These are phyloP conservation scores for Dicrurus megarhynchus DNA, from an alignment of 2,113 vertebrate species.

Conservation along the genomic window DNA sequence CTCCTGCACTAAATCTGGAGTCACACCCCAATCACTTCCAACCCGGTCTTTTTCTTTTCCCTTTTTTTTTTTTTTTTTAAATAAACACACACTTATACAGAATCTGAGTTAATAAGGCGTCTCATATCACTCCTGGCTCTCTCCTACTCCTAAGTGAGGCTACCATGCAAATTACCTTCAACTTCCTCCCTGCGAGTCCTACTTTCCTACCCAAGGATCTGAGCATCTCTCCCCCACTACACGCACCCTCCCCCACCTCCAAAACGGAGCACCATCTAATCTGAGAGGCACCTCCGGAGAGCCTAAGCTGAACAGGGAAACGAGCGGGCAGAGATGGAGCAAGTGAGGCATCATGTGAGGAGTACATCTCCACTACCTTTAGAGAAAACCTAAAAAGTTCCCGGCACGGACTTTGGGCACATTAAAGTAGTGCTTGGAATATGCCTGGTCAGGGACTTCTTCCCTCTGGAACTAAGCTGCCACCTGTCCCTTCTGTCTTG, in stretches of 20 bases:
- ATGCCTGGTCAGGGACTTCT: neutral
- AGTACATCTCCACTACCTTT: neutral
- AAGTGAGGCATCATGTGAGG: neutral
- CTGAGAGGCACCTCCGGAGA: slow-evolving; percentile 60
- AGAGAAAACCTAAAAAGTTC: slow-evolving; percentile 52
- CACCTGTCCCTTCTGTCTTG: neutral
- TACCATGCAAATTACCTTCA: slow-evolving; percentile 63
- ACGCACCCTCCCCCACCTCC: neutral
- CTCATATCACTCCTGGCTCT: rapidly evolving
- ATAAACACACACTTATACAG: neutral
- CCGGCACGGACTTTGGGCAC: neutral
- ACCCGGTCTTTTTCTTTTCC: rapidly evolving
- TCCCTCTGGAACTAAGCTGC: neutral
- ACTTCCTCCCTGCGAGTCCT: slow-evolving; percentile 65
- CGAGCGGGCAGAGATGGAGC: neutral
- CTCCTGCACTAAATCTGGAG: slow-evolving; percentile 15
- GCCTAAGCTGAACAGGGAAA: neutral
- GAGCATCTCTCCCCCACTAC: slow-evolving; percentile 41
- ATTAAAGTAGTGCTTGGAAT: slow-evolving; percentile 21
- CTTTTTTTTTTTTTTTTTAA: no score
- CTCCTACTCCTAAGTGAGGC: slow-evolving; percentile 1
- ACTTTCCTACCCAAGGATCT: slow-evolving; percentile 56
- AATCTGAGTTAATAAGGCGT: neutral
- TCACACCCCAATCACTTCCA: neutral
- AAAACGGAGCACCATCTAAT: slow-evolving; percentile 35